A percentile compares a stretch with the other conserved stretches of the same genome.
Conservation (phyloP, 2,113 vertebrate genomes). For the Eira barbara region DNA sequence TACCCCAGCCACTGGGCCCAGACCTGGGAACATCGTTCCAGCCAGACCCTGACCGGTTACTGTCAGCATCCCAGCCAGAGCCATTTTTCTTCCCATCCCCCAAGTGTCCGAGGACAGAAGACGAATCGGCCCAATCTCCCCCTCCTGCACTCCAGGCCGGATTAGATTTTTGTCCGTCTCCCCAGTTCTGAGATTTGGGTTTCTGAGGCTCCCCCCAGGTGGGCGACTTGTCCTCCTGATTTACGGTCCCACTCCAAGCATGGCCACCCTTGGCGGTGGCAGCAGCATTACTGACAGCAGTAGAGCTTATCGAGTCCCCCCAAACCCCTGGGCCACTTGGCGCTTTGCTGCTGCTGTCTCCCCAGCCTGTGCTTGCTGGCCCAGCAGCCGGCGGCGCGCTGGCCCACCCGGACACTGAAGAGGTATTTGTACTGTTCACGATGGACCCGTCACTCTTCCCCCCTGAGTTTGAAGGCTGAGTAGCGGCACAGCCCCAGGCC, state of each 20-base stretch:
- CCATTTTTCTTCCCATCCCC: constrained; percentile 90
- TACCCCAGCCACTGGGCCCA: constrained; percentile 86
- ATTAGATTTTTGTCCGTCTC: constrained; percentile 90
- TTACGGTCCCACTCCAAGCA: constrained; percentile 89
- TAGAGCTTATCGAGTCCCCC: constrained; percentile 90
- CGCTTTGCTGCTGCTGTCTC: constrained; percentile 87
- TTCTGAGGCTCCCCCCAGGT: constrained; percentile 93
- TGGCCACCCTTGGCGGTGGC: constrained; percentile 90
- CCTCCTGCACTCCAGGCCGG: constrained; percentile 89
- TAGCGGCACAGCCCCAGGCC: constrained; percentile 88
- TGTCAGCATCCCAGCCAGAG: constrained; percentile 91
- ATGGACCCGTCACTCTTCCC: constrained; percentile 91
- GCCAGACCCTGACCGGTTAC: constrained; percentile 80
- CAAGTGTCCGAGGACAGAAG: constrained; percentile 85
- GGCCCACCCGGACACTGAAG: constrained; percentile 93
- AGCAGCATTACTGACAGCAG: constrained; percentile 85
- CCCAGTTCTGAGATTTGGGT: constrained; percentile 91
- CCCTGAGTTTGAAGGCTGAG: constrained; percentile 91
- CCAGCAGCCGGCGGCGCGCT: constrained; percentile 85
- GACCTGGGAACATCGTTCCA: constrained; percentile 85
- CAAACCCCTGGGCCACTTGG: constrained; percentile 91
- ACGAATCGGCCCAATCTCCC: constrained; percentile 85
- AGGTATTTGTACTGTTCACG: constrained; percentile 89
- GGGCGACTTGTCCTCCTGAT: constrained; percentile 92
- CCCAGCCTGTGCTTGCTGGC: constrained; percentile 91